Base-by-base conservation (phyloP, 2,113 vertebrate genomes). In the Nothoprocta perdicaria region DNA sequence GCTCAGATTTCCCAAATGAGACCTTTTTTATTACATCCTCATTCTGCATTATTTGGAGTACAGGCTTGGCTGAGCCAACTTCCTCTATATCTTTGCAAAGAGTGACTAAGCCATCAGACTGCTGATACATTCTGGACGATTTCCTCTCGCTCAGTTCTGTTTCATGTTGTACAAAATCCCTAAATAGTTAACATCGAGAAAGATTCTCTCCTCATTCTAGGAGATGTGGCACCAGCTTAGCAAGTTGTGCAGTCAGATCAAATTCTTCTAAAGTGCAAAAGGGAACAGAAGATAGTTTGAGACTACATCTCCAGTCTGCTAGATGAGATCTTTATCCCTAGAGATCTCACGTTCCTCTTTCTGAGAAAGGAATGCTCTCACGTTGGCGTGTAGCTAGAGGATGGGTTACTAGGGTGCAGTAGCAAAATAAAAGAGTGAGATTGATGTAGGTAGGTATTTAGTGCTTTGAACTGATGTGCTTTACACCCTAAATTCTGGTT, bases 71-170 rank as follows among this genome's bases (percentile, higher is more conserved):
- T 88, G 40, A 90, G 66, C 52, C 65, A 35, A 43, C n/a, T 40
- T 72, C 38, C 21, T 78, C 46, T 71, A 19, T 86, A 4, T 53
- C 73, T 91, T 89, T 88, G 62, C 43, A 90, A 90, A 35, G 40
- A 88, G 58, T 41, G 62, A 86, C 75, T 35, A 95, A 93, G 84
- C 61, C 57, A 68, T 48, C 57, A 91, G 77, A 86, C 93, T 88
- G 80, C 92, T 91, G 77, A 88, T 84, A 3, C 53, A 45, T 68
- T 86, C 69, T 4, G 2, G 40, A 86, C 86, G 5, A 83, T 88
- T 86, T 94, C 11, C 29, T 68, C 65, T 88, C 40, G 33, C 80
- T 80, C 14, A 78, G 31, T 75, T 79, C 80, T 79, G 52, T 4
- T 72, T 94, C 40, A 9, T 45, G 18, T 90, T 80, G 77, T 78